These are phyloP conservation scores for Verasper variegatus DNA, from an alignment of 2,113 vertebrate species.

Conservation along the genomic window DNA sequence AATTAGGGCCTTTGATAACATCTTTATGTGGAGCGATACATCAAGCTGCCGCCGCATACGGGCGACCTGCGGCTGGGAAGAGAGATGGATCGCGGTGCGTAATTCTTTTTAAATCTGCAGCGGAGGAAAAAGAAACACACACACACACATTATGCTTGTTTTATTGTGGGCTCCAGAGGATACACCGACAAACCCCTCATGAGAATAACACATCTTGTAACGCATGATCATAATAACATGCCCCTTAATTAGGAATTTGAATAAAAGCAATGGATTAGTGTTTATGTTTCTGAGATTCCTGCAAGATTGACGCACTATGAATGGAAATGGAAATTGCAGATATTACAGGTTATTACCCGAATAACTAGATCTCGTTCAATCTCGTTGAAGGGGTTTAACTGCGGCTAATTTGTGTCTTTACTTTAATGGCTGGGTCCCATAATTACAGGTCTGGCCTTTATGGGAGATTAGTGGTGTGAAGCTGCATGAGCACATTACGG, in stretches of 20 bases:
- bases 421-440: slow-evolving; percentile 72
- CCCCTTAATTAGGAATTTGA: slow-evolving; percentile 47
- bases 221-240: slow-evolving; percentile 51
- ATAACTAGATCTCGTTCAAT: slow-evolving; percentile 63
- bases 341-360: slow-evolving; percentile 62
- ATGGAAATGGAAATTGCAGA: slow-evolving; percentile 7
- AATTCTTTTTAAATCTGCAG: slow-evolving; percentile 17
- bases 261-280: slow-evolving; percentile 48
- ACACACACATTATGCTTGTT: neutral
- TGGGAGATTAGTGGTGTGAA: slow-evolving; percentile 73
- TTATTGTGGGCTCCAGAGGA: neutral
- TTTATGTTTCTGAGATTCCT: slow-evolving; percentile 18
- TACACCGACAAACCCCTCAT: neutral
- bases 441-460: slow-evolving; percentile 74
- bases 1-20: slow-evolving; percentile 76
- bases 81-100: neutral
- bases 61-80: neutral
- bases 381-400: slow-evolving; percentile 71
- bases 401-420: slow-evolving; percentile 74
- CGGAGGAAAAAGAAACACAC: neutral
- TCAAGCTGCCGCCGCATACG: slow-evolving; percentile 46
- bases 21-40: slow-evolving; percentile 66
- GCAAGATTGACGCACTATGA: neutral
- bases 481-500: slow-evolving; percentile 55
- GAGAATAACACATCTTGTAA: slow-evolving; percentile 36